Percentiles rank a stretch among this genome's conserved stretches.
These are phyloP conservation scores for Euglossa dilemma DNA, from an alignment of 1,140 invertebrate genomes.

Conservation along the genomic window DNA sequence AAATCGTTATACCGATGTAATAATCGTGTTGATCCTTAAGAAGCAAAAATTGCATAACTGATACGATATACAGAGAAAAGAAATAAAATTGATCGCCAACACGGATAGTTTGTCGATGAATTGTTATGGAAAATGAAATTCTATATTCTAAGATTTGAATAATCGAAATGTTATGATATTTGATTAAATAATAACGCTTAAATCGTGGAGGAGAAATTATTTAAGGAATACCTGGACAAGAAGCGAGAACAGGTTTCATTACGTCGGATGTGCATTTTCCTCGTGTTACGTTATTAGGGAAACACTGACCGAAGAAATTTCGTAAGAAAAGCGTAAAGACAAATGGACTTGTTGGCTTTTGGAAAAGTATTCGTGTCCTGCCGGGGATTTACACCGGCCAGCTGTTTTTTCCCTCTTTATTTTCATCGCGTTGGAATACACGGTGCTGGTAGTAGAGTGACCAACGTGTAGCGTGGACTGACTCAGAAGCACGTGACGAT, in stretches of 20 bases:
- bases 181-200: no score
- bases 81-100: neutral
- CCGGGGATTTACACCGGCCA: neutral
- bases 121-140: neutral
- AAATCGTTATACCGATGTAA: neutral
- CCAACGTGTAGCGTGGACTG: slow-evolving; percentile 19
- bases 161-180: no score
- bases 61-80: neutral
- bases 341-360: neutral
- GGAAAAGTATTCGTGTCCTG: neutral
- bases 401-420: neutral
- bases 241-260: neutral
- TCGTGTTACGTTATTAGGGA: neutral
- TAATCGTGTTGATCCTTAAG: slow-evolving; percentile 4
- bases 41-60: slow-evolving; percentile 26
- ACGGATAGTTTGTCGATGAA: neutral
- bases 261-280: neutral
- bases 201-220: no score
- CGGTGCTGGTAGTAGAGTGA: neutral
- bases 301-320: slow-evolving; percentile 9
- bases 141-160: neutral
- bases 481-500: slow-evolving; percentile 45
- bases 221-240: neutral
- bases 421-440: neutral
- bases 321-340: neutral